Percentiles rank a stretch among this genome's conserved stretches.
Conservation (phyloP, 2,888 invertebrate genomes). For the Drosophila tripunctata region DNA sequence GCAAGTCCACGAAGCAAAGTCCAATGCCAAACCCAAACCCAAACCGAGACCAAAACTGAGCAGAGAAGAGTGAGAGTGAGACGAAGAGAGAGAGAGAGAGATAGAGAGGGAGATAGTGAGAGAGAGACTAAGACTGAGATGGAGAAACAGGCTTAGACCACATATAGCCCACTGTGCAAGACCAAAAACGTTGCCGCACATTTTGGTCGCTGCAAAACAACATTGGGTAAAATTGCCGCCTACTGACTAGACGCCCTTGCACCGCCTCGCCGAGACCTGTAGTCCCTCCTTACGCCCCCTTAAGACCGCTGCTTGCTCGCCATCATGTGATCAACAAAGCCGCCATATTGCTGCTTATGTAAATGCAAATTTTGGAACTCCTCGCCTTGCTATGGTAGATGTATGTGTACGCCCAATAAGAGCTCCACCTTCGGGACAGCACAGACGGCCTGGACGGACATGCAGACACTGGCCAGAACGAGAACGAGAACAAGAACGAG, state of each 20-base stretch:
- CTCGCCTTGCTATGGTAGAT: too few species aligned
- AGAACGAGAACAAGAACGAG: constrained; percentile 16
- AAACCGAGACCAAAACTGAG: background rate
- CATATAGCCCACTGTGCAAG: constrained; percentile 78
- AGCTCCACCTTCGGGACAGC: constrained; percentile 34
- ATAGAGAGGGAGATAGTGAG: background rate
- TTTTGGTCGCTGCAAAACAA: constrained; percentile 79
- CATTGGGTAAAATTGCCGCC: constrained; percentile 50
- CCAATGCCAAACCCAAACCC: constrained; percentile 40
- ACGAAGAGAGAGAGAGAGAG: background rate
- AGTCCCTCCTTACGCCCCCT: background rate
- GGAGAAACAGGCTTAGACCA: constrained; percentile 45
- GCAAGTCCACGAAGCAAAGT: constrained; percentile 20
- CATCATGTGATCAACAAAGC: constrained; percentile 50
- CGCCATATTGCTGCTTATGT: constrained; percentile 73
- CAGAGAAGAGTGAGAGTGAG: background rate
- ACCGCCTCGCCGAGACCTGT: background rate
- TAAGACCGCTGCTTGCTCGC: background rate
- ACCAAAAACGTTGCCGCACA: constrained; percentile 81
- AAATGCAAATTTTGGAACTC: constrained; percentile 45
- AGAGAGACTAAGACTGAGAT: background rate
- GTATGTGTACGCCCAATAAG: constrained; percentile 47
- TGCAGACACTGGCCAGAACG: constrained; percentile 27
- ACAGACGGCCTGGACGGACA: background rate
- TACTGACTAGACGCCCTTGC: background rate